These are phyloP conservation scores for Formicarius rufipectus DNA, from an alignment of 2,113 vertebrate species.

Conservation along the genomic window DNA sequence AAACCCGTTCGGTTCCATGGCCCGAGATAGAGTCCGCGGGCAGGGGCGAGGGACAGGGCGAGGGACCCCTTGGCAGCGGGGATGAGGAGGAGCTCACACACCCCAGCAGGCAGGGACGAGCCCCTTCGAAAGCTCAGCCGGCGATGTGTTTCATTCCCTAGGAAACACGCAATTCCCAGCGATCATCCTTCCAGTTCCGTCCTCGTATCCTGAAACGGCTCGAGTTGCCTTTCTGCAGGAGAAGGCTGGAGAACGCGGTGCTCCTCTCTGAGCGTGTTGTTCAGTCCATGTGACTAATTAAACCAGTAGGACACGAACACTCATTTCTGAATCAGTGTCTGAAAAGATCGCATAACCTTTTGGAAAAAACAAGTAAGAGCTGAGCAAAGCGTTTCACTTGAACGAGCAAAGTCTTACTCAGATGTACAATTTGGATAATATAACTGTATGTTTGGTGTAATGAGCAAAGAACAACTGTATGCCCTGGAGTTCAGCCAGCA, in stretches of 20 bases:
- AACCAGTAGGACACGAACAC: background rate
- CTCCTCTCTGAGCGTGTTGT: background rate
- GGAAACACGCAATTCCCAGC: rapidly evolving
- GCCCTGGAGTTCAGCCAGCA: background rate
- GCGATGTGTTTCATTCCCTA: no score
- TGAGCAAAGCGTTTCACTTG: background rate
- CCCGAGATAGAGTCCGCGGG: background rate
- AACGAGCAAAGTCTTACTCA: slow-evolving; percentile 2
- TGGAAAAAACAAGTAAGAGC: background rate
- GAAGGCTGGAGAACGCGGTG: background rate
- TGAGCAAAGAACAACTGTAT: background rate
- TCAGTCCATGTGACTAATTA: background rate
- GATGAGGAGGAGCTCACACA: background rate
- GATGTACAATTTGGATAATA: background rate
- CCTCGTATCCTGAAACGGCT: background rate
- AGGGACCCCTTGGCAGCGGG: no score
- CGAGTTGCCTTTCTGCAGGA: background rate
- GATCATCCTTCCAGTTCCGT: rapidly evolving
- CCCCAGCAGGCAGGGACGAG: background rate
- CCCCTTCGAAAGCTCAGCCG: rapidly evolving
- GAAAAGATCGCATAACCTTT: background rate
- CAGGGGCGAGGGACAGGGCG: background rate
- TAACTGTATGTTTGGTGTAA: background rate
- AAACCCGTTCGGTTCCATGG: background rate
- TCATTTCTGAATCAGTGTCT: slow-evolving; percentile 51